phyloP scores from a whole-genome alignment of 2,888 invertebrate genomes.

The Caenorhabditis macrosperma region DNA sequence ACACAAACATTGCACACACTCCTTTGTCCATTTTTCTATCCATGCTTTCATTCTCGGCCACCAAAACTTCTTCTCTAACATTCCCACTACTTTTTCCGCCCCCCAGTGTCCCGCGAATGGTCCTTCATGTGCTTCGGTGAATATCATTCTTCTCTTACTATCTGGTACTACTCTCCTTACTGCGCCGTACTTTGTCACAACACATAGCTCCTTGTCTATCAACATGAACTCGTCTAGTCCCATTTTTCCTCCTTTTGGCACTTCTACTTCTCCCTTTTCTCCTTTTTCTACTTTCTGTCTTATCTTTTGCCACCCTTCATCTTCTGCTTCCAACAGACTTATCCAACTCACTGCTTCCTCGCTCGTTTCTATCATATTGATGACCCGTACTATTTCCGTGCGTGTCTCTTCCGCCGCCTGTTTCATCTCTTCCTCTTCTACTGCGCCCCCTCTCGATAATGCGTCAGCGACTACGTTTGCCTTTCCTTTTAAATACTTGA shows the following conservation, averaged over 20 bases:
- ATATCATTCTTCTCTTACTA: slow-evolving; percentile 5
- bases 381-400: not conserved
- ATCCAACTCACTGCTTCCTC: too few relatives aligned
- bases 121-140: slow-evolving; percentile 44
- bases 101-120: not conserved
- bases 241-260: too few relatives aligned
- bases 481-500: slow-evolving; percentile 10
- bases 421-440: not conserved
- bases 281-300: not conserved
- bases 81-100: slow-evolving; percentile 4
- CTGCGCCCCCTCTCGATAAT: slow-evolving; percentile 1
- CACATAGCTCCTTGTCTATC: not conserved
- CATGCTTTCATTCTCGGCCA: slow-evolving; percentile 48
- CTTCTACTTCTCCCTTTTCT: not conserved
- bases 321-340: too few relatives aligned
- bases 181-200: not conserved
- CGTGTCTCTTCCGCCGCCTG: too few relatives aligned
- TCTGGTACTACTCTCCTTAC: slow-evolving; percentile 40
- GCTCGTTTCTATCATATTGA: not conserved
- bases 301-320: slow-evolving; percentile 2
- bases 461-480: slow-evolving; percentile 22
- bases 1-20: slow-evolving; percentile 35
- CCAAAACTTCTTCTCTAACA: slow-evolving; percentile 26
- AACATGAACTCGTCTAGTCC: not conserved
- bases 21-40: slow-evolving; percentile 30